These are phyloP conservation scores for Pseudolaguvia tuberculata DNA, from an alignment of 2,113 vertebrate genomes.

Conservation along the genomic window DNA sequence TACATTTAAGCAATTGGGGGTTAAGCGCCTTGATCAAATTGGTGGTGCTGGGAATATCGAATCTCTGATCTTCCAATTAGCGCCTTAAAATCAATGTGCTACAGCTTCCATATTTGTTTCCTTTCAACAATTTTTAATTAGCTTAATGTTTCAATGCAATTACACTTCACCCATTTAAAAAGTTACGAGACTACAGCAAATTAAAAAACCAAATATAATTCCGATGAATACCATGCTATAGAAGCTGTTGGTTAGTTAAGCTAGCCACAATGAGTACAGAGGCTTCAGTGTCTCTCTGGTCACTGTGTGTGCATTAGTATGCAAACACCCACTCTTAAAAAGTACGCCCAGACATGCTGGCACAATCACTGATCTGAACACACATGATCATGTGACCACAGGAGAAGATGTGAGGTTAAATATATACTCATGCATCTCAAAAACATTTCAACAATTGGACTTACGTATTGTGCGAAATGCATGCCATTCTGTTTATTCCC, in stretches of 20 bases:
- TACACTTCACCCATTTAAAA: background rate
- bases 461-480: slow-evolving; percentile 93
- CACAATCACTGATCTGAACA: background rate
- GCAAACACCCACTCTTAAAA: slow-evolving; percentile 8
- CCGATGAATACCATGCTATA: slow-evolving; percentile 40
- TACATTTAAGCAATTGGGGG: no score
- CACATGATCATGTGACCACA: slow-evolving; percentile 35
- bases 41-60: no score
- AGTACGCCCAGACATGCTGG: background rate
- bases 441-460: slow-evolving; percentile 75
- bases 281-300: slow-evolving; percentile 28
- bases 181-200: slow-evolving; percentile 5
- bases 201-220: background rate
- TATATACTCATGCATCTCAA: slow-evolving; percentile 73
- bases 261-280: slow-evolving; percentile 33
- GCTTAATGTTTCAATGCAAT: slow-evolving; percentile 30
- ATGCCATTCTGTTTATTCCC: slow-evolving; percentile 83
- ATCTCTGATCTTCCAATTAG: no score
- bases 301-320: slow-evolving; percentile 20
- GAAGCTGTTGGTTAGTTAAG: slow-evolving; percentile 44
- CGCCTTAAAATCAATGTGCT: no score
- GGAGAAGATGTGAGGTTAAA: slow-evolving; percentile 78
- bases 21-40: no score
- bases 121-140: background rate
- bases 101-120: no score